Evolutionary conservation across 2,797 vertebrate genomes (phyloP).

Genomic region (Gastrophryne carolinensis): DNA sequence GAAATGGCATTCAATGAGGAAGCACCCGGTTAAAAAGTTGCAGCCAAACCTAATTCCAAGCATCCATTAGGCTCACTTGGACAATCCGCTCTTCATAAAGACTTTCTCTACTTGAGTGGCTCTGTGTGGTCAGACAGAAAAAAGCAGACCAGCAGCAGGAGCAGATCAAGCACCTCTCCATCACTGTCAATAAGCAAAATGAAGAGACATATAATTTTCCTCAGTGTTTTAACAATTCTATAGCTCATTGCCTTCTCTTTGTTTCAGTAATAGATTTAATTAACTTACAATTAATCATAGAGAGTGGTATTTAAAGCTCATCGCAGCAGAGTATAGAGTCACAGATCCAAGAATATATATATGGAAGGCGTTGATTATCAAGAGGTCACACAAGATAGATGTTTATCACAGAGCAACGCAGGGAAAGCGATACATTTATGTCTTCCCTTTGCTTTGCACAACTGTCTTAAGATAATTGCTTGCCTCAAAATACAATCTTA

Average conservation of each 20-base stretch:
- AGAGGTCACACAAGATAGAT: conserved; percentile 89
- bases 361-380: conserved; percentile 81
- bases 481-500: conserved; percentile 71
- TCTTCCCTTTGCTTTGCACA: conserved; percentile 71
- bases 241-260: conserved; percentile 97
- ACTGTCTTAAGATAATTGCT: conserved; percentile 77
- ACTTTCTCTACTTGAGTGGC: conserved; percentile 57
- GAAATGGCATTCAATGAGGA: conserved; percentile 59
- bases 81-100: conserved; percentile 58
- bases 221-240: conserved; percentile 98
- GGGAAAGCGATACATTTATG: conserved; percentile 73
- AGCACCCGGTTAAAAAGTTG: conserved; percentile 23
- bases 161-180: conserved; percentile 73
- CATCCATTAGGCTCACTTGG: conserved; percentile 46
- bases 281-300: conserved; percentile 98
- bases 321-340: conserved; percentile 71
- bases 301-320: conserved; percentile 97
- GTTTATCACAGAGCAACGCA: conserved; percentile 72
- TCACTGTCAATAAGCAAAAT: conserved; percentile 93
- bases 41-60: conserved; percentile 31
- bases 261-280: conserved; percentile 98
- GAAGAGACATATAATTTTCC: conserved; percentile 83
- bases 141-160: conserved; percentile 67
- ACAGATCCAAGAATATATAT: conserved; percentile 81
- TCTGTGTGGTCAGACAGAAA: conserved; percentile 70